Percentiles rank a stretch among this genome's conserved stretches.
Evolutionary conservation across 2,797 vertebrate genomes (phyloP).

Genomic region (Artibeus lituratus): DNA sequence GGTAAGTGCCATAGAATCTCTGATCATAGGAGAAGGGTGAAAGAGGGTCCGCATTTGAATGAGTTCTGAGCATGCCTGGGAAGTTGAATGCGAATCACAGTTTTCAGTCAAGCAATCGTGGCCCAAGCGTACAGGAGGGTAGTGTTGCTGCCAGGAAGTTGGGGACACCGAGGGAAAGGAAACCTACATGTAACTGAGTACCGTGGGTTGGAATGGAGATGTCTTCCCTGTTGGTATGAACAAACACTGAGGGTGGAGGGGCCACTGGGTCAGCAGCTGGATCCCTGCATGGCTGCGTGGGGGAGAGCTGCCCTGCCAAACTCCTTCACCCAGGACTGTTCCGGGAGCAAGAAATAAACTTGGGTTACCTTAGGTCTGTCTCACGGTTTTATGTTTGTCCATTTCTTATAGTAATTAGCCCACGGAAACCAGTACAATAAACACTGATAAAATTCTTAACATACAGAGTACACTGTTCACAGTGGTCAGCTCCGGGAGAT

Average conservation of each 20-base stretch:
- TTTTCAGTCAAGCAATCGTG: background rate
- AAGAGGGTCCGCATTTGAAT: background rate
- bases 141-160: background rate
- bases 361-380: background rate
- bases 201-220: background rate
- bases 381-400: background rate
- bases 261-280: background rate
- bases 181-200: background rate
- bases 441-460: background rate
- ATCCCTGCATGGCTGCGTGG: fast-evolving
- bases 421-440: background rate
- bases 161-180: background rate
- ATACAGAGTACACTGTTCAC: background rate
- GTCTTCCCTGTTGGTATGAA: background rate
- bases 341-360: background rate
- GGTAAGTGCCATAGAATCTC: background rate
- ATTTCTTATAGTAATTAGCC: background rate
- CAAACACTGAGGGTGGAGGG: background rate
- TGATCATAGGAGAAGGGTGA: background rate
- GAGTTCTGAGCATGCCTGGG: background rate
- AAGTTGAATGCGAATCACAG: background rate
- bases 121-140: background rate
- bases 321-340: too few species aligned
- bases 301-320: background rate
- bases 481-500: background rate